phyloP scores from a whole-genome alignment of 2,113 vertebrate genomes.

The Alces alces region DNA sequence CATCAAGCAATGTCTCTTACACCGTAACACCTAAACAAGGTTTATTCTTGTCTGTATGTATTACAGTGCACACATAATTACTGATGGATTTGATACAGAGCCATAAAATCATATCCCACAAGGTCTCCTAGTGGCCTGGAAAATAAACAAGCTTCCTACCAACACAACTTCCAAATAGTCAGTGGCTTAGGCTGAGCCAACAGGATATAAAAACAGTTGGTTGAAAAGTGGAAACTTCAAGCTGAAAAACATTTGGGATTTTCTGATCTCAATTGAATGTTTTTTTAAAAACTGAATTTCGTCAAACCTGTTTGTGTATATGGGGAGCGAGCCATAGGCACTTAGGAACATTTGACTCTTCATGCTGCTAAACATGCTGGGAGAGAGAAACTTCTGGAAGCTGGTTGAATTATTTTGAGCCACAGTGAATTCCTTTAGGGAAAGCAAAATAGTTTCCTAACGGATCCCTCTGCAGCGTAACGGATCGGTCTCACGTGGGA shows the following conservation, averaged over 20 bases:
- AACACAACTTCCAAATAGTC: conserved; percentile 11
- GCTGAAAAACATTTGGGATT: conserved; percentile 57
- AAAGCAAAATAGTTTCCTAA: conserved; percentile 50
- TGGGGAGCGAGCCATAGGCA: conserved; percentile 9
- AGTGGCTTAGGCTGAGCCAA: conserved; percentile 16
- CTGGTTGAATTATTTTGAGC: conserved; percentile 41
- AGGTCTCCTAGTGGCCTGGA: conserved; percentile 3
- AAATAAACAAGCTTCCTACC: conserved; percentile 44
- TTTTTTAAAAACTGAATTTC: conserved; percentile 48
- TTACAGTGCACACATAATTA: background rate
- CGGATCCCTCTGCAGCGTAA: conserved; percentile 34
- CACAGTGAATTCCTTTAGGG: conserved; percentile 23
- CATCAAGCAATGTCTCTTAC: background rate
- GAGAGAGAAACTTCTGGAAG: conserved; percentile 56
- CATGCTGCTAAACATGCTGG: conserved; percentile 37
- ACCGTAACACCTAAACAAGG: background rate
- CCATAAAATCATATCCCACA: conserved; percentile 11
- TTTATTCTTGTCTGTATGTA: background rate
- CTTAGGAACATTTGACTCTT: conserved; percentile 20
- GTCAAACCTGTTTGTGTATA: conserved; percentile 44
- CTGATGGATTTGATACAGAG: background rate
- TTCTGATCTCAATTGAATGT: conserved; percentile 54
- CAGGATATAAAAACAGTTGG: conserved; percentile 47
- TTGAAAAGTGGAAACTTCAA: conserved; percentile 48
- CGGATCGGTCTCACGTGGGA: background rate